These are phyloP conservation scores for Metellina segmentata DNA, from an alignment of 2,888 invertebrate species.

Conservation along the genomic window DNA sequence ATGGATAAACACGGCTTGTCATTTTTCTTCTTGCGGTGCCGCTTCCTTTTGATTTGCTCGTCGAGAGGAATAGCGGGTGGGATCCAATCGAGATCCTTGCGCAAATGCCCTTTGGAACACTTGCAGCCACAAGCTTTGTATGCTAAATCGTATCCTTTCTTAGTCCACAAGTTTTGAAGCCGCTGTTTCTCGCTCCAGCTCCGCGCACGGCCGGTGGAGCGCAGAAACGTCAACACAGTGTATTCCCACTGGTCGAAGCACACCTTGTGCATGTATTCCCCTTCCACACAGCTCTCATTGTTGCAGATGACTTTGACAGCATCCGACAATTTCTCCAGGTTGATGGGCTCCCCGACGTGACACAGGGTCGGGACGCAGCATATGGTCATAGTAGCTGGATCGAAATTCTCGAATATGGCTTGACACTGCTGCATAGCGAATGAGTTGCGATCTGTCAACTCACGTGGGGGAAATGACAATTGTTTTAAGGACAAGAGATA, in stretches of 20 bases:
- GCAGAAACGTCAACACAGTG: constrained; percentile 91
- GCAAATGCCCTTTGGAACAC: constrained; percentile 94
- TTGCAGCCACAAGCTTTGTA: constrained; percentile 97
- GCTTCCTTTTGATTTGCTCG: constrained; percentile 86
- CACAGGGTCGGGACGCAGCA: constrained; percentile 90
- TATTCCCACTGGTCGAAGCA: constrained; percentile 98
- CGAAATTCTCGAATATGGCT: constrained; percentile 67
- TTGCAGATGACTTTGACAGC: constrained; percentile 95
- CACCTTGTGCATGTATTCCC: constrained; percentile 96
- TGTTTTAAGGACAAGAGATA: not conserved
- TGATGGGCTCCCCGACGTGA: constrained; percentile 77
- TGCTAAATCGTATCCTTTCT: constrained; percentile 97
- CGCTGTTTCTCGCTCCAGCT: constrained; percentile 97
- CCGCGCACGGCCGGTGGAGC: constrained; percentile 93
- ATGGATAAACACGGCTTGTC: constrained; percentile 85
- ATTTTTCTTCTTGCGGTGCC: constrained; percentile 85
- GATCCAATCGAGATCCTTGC: constrained; percentile 96
- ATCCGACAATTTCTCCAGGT: constrained; percentile 87
- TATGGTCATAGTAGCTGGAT: constrained; percentile 70
- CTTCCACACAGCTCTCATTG: constrained; percentile 93
- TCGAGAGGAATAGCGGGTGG: constrained; percentile 83
- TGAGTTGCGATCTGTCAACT: not conserved
- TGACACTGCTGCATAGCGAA: constrained; percentile 69
- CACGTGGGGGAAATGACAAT: not conserved
- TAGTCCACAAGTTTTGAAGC: constrained; percentile 97